Conservation (phyloP, 2,113 vertebrate genomes). For the Cebidichthys violaceus region DNA sequence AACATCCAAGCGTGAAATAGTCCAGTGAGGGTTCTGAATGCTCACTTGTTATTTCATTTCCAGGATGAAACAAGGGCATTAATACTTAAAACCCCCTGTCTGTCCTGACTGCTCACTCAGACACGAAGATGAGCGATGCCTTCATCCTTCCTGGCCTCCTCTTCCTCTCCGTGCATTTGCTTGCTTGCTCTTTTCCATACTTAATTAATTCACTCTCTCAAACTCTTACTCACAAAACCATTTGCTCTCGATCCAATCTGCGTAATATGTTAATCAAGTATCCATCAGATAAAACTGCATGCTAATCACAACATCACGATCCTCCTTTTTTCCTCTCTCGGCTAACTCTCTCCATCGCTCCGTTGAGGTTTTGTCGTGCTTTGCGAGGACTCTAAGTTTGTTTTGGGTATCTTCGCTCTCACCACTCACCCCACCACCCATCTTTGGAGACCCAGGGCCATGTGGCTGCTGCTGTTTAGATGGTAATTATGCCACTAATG, state of each 20-base stretch:
- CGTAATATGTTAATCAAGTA: slow-evolving; percentile 37
- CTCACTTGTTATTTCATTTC: slow-evolving; percentile 81
- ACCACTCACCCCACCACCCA: slow-evolving; percentile 15
- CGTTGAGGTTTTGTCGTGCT: slow-evolving; percentile 19
- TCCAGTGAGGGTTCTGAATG: slow-evolving; percentile 74
- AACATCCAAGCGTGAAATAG: slow-evolving; percentile 82
- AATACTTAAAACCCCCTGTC: slow-evolving; percentile 75
- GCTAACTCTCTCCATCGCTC: slow-evolving; percentile 17
- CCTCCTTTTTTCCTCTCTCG: background rate
- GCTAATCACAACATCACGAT: slow-evolving; percentile 33
- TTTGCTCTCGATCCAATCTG: slow-evolving; percentile 16
- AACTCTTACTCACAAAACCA: slow-evolving; percentile 20
- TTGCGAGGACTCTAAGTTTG: slow-evolving; percentile 25
- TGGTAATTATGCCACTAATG: slow-evolving; percentile 80
- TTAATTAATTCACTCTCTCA: slow-evolving; percentile 29
- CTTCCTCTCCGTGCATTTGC: slow-evolving; percentile 16
- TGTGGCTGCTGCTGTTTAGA: slow-evolving; percentile 69
- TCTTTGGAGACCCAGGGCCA: slow-evolving; percentile 55
- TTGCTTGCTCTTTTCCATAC: slow-evolving; percentile 15
- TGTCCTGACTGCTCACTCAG: slow-evolving; percentile 55
- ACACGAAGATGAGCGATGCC: slow-evolving; percentile 32
- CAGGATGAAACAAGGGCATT: slow-evolving; percentile 77
- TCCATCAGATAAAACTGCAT: slow-evolving; percentile 36
- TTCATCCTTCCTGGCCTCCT: slow-evolving; percentile 34
- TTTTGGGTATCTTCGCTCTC: slow-evolving; percentile 24